These are phyloP conservation scores for Molanna angustata DNA, from an alignment of 2,888 invertebrate genomes.

Conservation along the genomic window DNA sequence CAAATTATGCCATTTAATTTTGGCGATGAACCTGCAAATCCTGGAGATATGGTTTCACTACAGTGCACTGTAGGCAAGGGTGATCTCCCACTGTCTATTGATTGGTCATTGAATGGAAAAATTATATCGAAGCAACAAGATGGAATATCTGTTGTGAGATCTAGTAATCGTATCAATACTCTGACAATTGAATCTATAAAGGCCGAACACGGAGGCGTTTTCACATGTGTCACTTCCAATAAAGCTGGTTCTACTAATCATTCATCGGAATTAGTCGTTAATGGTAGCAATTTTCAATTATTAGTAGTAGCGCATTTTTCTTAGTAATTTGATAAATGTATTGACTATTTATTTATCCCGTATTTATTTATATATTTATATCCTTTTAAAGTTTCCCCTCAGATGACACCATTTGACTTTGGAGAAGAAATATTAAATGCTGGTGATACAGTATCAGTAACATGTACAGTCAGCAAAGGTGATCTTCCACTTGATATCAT, in stretches of 20 bases:
- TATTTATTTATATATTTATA: slow-evolving; percentile 5
- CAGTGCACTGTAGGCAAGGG: slow-evolving; percentile 70
- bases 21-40: slow-evolving; percentile 68
- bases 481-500: slow-evolving; percentile 65
- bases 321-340: background rate
- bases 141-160: slow-evolving; percentile 48
- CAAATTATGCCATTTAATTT: slow-evolving; percentile 77
- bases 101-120: slow-evolving; percentile 66
- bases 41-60: slow-evolving; percentile 68
- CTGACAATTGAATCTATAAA: slow-evolving; percentile 55
- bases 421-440: slow-evolving; percentile 64
- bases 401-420: slow-evolving; percentile 53
- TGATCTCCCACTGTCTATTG: slow-evolving; percentile 64
- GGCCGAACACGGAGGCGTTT: slow-evolving; percentile 58
- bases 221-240: slow-evolving; percentile 63
- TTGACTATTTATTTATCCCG: background rate
- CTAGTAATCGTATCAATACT: slow-evolving; percentile 50
- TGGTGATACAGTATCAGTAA: slow-evolving; percentile 61
- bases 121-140: slow-evolving; percentile 46
- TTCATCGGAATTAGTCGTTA: slow-evolving; percentile 48
- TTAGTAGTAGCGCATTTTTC: too few species aligned
- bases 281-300: too few species aligned
- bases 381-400: slow-evolving; percentile 43
- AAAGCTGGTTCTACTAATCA: slow-evolving; percentile 56
- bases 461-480: slow-evolving; percentile 65